Base-by-base conservation (phyloP, 2,888 invertebrate genomes). In the Lochmaea capreae region DNA sequence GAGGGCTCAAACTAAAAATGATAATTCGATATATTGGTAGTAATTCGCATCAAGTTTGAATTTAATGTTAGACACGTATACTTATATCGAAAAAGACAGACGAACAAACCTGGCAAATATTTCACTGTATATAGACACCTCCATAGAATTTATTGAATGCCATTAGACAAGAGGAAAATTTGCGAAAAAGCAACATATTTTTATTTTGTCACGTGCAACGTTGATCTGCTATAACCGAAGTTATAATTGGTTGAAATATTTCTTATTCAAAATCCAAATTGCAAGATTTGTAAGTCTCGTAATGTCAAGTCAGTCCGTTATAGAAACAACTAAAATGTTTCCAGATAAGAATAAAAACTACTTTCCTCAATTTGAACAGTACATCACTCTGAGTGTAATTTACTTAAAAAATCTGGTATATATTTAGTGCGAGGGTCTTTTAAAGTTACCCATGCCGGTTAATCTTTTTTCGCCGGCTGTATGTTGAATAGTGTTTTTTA, bases 401-500 rank as follows among this genome's bases (percentile, higher is more conserved):
- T 62, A 42, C 42, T 61, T 52, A 33, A 39, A 39, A 2, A 43
- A 22, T 18, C 6, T 67, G 26, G 4, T 42, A 59, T 67, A 46
- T 22, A 69, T 79, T 82, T 87, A 87, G 77, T 87, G 86, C 86
- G 87, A 86, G 72, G 86, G 87, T 81, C 87, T 84, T 82, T 90
- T 88, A 86, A 89, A 92, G 58, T 77, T 80, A 57, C 82, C 76
- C 70, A 84, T 77, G 12, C 90, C 89, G 12, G 94, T 94, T 76
- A 94, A 91, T 79, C 95, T 90, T 84, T 95, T 95, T 83, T 95
- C 95, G 2, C 94, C 94, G 66, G 94, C 93, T 5, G 95, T 95
- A 84, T 94, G 94, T 83, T 95, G 93, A 0, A 95, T 91, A 72
- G 89, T 85, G 70, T 88, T 89, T 79, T 91, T 91, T 71, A 94